Evolutionary conservation across 2,113 vertebrate species (phyloP), one percentile per base, ranked within the genome.

Genomic region (Bos taurus): DNA sequence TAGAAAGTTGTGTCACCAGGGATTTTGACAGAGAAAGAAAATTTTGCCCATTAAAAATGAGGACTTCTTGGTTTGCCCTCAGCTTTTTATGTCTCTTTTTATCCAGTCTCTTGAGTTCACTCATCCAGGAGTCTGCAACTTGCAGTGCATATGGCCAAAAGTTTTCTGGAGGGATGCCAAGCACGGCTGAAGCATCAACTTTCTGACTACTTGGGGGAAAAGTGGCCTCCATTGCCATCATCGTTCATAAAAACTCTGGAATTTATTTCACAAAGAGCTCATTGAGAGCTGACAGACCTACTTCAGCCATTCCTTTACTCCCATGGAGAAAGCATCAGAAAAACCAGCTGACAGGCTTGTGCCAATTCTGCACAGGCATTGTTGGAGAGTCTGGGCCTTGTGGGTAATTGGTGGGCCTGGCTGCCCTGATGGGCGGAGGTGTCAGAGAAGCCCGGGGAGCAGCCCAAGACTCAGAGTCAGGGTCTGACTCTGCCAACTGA

Each of bases 181-280:
- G 82, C 30, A 3, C 0, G 17, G 77, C 67, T 95, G 95, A 94
- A 97, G 90, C 85, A 94, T 92, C 84, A 96, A 59, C 74, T 88
- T 95, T 92, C 95, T 81, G 81, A 97, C 94, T 83, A 60, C 84
- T 67, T 12, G 17, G 48, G 46, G 62, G 43, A 17, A 33, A 48
- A 59, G 88, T 67, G 95, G 12, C 30, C 57, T 52, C 86, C 67
- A 21, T 57, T 94, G 88, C 83, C 95, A 59, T 96, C 94, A 80
- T 94, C n/a, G 0, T 92, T 94, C 74, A 91, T 94, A 97, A 96
- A 98, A 97, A 59, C 82, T 78, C 82, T 95, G 96, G 97, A 93
- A 97, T 98, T 91, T 90, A 23, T 86, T 87, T 93, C 96, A 98
- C 98, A 98, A 98, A 98, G 95, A 91, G 86, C 91, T 94, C 88